Conservation (phyloP, 2,797 vertebrate species). For the Brachyrhaphis roseni region DNA sequence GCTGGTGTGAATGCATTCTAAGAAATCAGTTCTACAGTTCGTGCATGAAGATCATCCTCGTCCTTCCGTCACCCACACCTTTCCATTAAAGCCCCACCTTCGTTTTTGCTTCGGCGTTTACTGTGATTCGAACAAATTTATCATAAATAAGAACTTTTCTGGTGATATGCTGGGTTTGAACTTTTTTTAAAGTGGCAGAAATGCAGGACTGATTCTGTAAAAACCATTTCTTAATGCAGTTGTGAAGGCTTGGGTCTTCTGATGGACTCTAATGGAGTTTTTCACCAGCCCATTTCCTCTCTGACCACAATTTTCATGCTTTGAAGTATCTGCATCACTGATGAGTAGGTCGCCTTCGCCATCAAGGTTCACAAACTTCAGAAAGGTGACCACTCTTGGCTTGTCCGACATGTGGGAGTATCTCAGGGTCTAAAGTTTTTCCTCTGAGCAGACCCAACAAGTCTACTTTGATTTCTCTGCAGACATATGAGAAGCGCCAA, state of each 20-base stretch:
- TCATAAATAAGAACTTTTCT: not conserved
- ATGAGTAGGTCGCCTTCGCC: not conserved
- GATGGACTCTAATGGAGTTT: not conserved
- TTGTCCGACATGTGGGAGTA: not conserved
- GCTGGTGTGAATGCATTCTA: no score
- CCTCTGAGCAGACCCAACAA: slow-evolving; percentile 5
- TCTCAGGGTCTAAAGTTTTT: not conserved
- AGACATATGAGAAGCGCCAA: not conserved
- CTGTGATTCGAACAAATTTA: not conserved
- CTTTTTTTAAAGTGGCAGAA: not conserved
- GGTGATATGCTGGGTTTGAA: not conserved
- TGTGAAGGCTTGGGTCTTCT: not conserved
- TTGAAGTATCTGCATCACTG: not conserved
- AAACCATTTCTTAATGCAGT: not conserved
- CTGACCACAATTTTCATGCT: not conserved
- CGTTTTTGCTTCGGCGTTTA: not conserved
- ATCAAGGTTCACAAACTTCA: slow-evolving; percentile 4
- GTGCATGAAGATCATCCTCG: not conserved
- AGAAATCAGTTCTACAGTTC: not conserved
- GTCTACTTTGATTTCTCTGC: not conserved
- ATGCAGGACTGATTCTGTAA: not conserved
- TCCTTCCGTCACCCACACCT: not conserved
- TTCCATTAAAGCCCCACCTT: not conserved
- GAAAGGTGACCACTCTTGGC: not conserved
- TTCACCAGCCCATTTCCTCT: not conserved